Base-by-base conservation (phyloP, 1,140 invertebrate species). In the Whitmania pigra region DNA sequence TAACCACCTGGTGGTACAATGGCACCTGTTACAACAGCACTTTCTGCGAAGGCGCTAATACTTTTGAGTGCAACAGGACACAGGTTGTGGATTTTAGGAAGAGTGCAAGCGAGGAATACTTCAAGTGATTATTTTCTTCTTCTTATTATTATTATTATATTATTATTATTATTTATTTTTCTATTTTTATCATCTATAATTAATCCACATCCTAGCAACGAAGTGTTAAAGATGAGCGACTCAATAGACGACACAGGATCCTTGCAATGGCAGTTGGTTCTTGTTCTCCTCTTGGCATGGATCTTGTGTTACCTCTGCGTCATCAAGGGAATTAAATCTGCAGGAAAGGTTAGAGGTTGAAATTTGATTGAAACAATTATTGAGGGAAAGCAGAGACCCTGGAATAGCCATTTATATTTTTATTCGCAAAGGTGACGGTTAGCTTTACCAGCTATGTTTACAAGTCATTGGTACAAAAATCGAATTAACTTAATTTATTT, bases 231-330 rank as follows among this genome's bases (percentile, higher is more conserved):
- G 36, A 74, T 73, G 43, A 72, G 73, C 0, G 85, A 88, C 63
- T 92, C 93, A 0, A 82, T 97, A 73, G 88, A 93, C 75, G 84
- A 89, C 74, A 87, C 95, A 81, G 94, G 93, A 0, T 87, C 88
- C 0, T 89, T 96, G 70, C 92, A 93, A 81, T 90, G 89, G 76
- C 88, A 91, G 4, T 82, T 96, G 43, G 90, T 91, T 0, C 82
- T 93, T 7, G 94, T 91, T 76, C 87, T 96, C 1, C 88, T 93
- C 73, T 85, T 91, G 0, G 92, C 96, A 36, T 96, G 94, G 81
- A 84, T 94, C 53, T 84, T 94, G 31, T 93, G 95, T 70, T 96
- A 95, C 80, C 95, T 96, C 84, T 93, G 92, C 54, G 54, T 74
- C 27, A 68, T 53, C 66, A 74, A 72, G 67, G 73, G 73, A 25